Conservation (phyloP, 2,797 vertebrate species). For the Sebastes miniatus region DNA sequence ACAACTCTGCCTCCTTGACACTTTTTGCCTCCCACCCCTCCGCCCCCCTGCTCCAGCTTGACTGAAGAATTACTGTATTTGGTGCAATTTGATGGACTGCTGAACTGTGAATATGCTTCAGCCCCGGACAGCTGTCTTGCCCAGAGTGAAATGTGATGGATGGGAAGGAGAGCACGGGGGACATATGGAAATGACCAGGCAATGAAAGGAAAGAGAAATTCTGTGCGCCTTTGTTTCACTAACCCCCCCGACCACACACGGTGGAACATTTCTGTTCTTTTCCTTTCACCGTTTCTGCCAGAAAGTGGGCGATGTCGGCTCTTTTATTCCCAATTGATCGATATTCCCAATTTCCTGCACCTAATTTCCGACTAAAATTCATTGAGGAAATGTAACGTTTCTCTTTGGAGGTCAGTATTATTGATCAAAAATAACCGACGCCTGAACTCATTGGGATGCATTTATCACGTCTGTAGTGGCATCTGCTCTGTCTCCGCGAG, state of each 20-base stretch:
- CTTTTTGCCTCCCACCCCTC: constrained; percentile 15
- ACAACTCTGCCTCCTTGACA: constrained; percentile 39
- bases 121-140: constrained; percentile 78
- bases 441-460: constrained; percentile 33
- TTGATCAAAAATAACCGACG: constrained; percentile 45
- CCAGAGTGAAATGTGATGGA: constrained; percentile 81
- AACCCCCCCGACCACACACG: constrained; percentile 40
- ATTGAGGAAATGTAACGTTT: constrained; percentile 21
- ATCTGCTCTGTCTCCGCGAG: constrained; percentile 29
- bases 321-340: constrained; percentile 11
- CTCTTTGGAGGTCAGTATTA: constrained; percentile 23
- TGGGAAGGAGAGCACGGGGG: constrained; percentile 66
- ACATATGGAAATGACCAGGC: constrained; percentile 80
- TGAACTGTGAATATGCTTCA: constrained; percentile 83
- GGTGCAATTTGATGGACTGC: constrained; percentile 83
- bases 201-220: constrained; percentile 54
- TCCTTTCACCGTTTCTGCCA: background rate
- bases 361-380: background rate
- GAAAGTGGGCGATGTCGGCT: background rate
- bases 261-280: background rate
- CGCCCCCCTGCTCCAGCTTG: constrained; percentile 50
- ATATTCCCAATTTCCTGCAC: background rate
- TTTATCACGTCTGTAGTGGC: constrained; percentile 42
- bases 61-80: constrained; percentile 77
- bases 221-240: constrained; percentile 54